Conservation (phyloP, 2,113 vertebrate species). For the Chaetodon trifascialis region DNA sequence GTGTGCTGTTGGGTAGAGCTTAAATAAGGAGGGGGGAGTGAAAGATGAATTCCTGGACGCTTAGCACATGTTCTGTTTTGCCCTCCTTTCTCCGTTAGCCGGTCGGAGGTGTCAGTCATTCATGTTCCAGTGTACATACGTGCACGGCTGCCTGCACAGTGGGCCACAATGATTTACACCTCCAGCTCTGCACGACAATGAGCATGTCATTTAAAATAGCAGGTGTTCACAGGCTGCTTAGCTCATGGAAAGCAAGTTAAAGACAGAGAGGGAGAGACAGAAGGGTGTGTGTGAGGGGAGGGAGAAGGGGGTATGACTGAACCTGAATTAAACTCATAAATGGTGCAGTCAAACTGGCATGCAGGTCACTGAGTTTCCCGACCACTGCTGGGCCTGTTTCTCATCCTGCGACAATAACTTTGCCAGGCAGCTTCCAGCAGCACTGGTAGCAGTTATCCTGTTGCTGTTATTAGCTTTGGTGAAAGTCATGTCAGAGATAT, state of each 20-base stretch:
- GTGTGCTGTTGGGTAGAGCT: conserved; percentile 46
- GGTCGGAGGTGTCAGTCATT: conserved; percentile 64
- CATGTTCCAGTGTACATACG: conserved; percentile 35
- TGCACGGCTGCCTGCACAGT: conserved; percentile 29
- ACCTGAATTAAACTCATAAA: conserved; percentile 74
- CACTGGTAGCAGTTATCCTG: conserved; percentile 72
- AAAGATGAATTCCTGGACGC: conserved; percentile 73
- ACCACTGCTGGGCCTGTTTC: conserved; percentile 73
- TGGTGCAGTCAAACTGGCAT: conserved; percentile 71
- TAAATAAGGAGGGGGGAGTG: conserved; percentile 67
- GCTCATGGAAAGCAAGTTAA: conserved; percentile 77
- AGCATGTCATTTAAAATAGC: conserved; percentile 80
- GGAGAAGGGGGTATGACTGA: conserved; percentile 40
- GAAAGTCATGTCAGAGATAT: conserved; percentile 79
- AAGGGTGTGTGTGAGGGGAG: conserved; percentile 36
- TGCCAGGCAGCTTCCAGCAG: conserved; percentile 76
- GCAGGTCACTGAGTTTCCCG: conserved; percentile 76
- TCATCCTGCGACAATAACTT: conserved; percentile 76
- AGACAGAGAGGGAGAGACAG: conserved; percentile 51
- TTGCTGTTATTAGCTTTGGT: conserved; percentile 77
- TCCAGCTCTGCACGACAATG: conserved; percentile 67
- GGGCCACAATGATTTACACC: conserved; percentile 74
- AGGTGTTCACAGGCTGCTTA: conserved; percentile 79
- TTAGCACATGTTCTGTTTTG: conserved; percentile 74
- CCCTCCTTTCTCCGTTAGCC: conserved; percentile 56